These are phyloP conservation scores for Emydocephalus ijimae DNA, from an alignment of 2,113 vertebrate species.

Conservation along the genomic window DNA sequence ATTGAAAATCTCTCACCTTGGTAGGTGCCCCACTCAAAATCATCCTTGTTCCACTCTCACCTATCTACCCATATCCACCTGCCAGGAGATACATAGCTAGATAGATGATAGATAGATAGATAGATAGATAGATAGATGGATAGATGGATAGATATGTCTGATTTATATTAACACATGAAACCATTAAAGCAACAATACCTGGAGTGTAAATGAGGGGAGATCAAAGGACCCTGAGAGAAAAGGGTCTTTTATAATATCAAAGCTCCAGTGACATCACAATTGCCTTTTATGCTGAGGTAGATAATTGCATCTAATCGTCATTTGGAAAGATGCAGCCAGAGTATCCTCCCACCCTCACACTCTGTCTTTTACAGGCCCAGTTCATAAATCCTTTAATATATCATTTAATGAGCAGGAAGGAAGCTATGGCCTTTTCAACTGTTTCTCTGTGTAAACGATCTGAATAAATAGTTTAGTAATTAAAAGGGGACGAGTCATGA, in stretches of 20 bases:
- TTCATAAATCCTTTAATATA: conserved; percentile 52
- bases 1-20: neutral
- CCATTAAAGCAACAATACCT: conserved; percentile 63
- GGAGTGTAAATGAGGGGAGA: conserved; percentile 50
- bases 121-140: too few species aligned
- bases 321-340: conserved; percentile 47
- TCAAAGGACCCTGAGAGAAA: conserved; percentile 52
- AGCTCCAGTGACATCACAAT: conserved; percentile 48
- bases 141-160: conserved; percentile 7
- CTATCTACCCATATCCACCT: neutral
- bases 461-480: conserved; percentile 23
- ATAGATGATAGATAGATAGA: too few species aligned
- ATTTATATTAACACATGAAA: conserved; percentile 63
- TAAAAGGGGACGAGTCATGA: neutral
- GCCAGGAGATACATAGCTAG: too few species aligned
- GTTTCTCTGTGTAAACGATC: conserved; percentile 19
- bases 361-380: conserved; percentile 33
- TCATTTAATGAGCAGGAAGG: conserved; percentile 24
- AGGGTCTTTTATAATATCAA: conserved; percentile 51
- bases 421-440: conserved; percentile 41
- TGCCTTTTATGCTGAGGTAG: conserved; percentile 59
- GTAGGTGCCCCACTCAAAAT: neutral
- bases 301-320: conserved; percentile 59
- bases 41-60: neutral
- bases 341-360: neutral